Evolutionary conservation across 2,797 vertebrate genomes (phyloP), one percentile per base, ranked within the genome.

Genomic region (Balearica regulorum): DNA sequence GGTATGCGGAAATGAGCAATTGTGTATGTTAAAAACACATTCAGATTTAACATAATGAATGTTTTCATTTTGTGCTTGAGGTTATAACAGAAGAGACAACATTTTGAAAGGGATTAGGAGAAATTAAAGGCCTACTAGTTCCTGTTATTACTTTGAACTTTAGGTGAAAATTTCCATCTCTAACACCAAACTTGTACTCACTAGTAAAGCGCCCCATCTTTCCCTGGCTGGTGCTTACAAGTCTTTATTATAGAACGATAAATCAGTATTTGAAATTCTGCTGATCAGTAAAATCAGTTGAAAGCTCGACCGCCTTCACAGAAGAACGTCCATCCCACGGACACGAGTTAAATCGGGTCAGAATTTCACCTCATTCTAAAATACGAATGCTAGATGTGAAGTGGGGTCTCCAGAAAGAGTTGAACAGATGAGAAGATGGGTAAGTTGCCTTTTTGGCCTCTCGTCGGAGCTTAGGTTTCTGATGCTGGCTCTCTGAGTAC

Each of bases 241-340:
- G 37, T 48, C 20, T 69, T 0, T 73, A 6, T n/a, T 62, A 24
- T 5, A 66, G 37, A 79, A 29, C 85, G 26, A 79, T 65, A 92
- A 61, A 51, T 25, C 7, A 3, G 3, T 78, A 46, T 78, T 92
- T 90, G 70, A 78, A 85, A 73, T 82, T 44, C 44, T 89, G 13
- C 37, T 85, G 55, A 37, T 78, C 7, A 55, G 35, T 81, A 85
- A 70, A 95, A 71, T 61, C n/a, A 33, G 6, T 16, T 22, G 19
- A 66, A 90, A 62, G 16, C 55, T 72, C 1, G 1, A 19, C 7
- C 61, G 13, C 14, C 33, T 82, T 78, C 54, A 41, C 11, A 54
- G 25, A 69, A 77, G 16, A 41, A 28, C 1, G 1, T 55, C 37
- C 2, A 0, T 69, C 29, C 29, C 10, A 19, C 0, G 4, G 25